Conservation (phyloP, 2,797 vertebrate species). For the Clangula hyemalis region DNA sequence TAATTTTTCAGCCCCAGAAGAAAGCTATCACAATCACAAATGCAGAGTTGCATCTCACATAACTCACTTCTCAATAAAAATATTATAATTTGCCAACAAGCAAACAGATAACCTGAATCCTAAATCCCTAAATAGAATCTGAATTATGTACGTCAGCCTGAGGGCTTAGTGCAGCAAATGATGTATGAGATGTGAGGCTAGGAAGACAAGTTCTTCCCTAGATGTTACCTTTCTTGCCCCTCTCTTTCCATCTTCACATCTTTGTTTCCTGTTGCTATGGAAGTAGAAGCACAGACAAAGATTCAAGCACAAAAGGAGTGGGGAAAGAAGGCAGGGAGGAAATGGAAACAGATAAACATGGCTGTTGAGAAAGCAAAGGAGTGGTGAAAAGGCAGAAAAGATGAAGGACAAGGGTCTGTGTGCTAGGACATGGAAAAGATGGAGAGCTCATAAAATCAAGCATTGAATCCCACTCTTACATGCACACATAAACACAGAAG, state of each 20-base stretch:
- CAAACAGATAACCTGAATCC: not conserved
- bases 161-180: not conserved
- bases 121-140: not conserved
- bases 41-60: not conserved
- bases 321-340: not conserved
- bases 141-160: accelerated
- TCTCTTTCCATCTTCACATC: not conserved
- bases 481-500: no score
- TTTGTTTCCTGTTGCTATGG: not conserved
- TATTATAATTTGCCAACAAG: not conserved
- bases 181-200: not conserved
- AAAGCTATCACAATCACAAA: not conserved
- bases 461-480: not conserved
- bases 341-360: not conserved
- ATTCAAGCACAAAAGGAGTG: not conserved
- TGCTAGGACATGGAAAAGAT: not conserved
- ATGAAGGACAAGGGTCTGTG: not conserved
- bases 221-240: not conserved
- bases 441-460: not conserved
- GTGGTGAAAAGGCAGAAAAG: not conserved
- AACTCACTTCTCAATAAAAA: not conserved
- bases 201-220: not conserved
- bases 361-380: not conserved
- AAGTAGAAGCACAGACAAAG: not conserved
- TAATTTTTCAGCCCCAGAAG: not conserved